Percentiles rank a stretch among this genome's conserved stretches.
These are phyloP conservation scores for Karalla daura DNA, from an alignment of 2,797 vertebrate genomes.

Conservation along the genomic window DNA sequence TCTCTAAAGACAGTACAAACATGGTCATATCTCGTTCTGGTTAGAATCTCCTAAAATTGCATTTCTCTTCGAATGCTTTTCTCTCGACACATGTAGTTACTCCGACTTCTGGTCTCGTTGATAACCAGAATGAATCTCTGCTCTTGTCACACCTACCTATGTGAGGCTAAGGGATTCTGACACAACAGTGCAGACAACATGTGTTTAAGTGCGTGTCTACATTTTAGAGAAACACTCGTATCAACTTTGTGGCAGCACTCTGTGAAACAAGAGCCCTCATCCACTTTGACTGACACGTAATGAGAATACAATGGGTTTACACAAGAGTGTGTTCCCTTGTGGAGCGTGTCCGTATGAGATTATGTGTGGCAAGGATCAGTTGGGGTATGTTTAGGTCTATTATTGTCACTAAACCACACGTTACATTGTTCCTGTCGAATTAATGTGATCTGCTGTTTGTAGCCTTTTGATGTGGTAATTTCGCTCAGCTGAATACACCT, in stretches of 20 bases:
- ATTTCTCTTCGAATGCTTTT: slow-evolving; percentile 19
- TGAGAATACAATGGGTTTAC: slow-evolving; percentile 69
- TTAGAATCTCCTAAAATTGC: slow-evolving; percentile 9
- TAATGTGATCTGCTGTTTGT: slow-evolving; percentile 47
- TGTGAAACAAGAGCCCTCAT: slow-evolving; percentile 64
- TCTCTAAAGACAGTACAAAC: background rate
- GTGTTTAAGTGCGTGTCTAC: slow-evolving; percentile 28
- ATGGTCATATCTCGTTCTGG: background rate
- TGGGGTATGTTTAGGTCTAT: slow-evolving; percentile 47
- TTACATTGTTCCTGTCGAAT: slow-evolving; percentile 42
- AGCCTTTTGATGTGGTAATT: slow-evolving; percentile 70
- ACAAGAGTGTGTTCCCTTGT: slow-evolving; percentile 51
- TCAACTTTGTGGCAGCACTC: slow-evolving; percentile 40
- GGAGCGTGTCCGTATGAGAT: slow-evolving; percentile 41
- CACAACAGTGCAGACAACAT: slow-evolving; percentile 9
- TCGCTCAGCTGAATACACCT: slow-evolving; percentile 42
- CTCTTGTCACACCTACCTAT: slow-evolving; percentile 2
- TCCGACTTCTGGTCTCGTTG: slow-evolving; percentile 47
- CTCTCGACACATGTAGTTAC: background rate
- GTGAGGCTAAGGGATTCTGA: slow-evolving; percentile 16
- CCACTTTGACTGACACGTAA: slow-evolving; percentile 65
- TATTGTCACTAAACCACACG: slow-evolving; percentile 52
- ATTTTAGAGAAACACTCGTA: slow-evolving; percentile 49
- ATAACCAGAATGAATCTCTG: background rate
- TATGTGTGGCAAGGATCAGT: slow-evolving; percentile 42